These are phyloP conservation scores for Nannoperca australis DNA, from an alignment of 2,797 vertebrate species.

Conservation along the genomic window DNA sequence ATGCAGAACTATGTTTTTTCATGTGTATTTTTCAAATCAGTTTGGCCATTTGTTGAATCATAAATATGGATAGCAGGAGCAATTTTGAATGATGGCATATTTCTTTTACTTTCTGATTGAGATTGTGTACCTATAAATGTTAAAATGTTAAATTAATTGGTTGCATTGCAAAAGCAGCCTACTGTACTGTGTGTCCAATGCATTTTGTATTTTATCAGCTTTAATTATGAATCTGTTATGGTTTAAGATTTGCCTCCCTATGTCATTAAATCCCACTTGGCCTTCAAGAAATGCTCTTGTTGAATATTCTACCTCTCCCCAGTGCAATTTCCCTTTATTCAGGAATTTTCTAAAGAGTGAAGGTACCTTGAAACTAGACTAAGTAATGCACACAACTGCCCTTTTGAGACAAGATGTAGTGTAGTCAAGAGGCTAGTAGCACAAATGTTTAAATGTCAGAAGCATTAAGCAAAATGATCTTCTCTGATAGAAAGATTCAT, in stretches of 20 bases:
- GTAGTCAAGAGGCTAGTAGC: neutral
- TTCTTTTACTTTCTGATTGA: slow-evolving; percentile 9
- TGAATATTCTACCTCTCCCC: neutral
- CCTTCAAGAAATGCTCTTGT: neutral
- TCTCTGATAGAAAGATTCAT: neutral
- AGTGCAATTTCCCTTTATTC: neutral
- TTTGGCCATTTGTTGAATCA: slow-evolving; percentile 26
- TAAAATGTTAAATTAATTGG: neutral
- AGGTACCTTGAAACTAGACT: neutral
- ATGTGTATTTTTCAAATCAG: neutral
- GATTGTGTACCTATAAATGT: neutral
- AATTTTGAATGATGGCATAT: slow-evolving; percentile 8
- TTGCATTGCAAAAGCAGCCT: neutral
- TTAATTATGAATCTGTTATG: slow-evolving; percentile 4
- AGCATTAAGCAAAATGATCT: neutral
- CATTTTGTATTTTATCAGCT: neutral
- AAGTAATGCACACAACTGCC: neutral
- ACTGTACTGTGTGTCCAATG: neutral
- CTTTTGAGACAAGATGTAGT: slow-evolving; percentile 2
- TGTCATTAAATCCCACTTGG: neutral
- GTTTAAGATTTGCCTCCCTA: neutral
- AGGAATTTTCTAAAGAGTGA: neutral
- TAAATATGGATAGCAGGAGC: slow-evolving; percentile 12
- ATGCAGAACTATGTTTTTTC: slow-evolving; percentile 10
- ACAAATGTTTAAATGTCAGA: neutral